phyloP scores from a whole-genome alignment of 2,113 vertebrate genomes.

The Martes martes region DNA sequence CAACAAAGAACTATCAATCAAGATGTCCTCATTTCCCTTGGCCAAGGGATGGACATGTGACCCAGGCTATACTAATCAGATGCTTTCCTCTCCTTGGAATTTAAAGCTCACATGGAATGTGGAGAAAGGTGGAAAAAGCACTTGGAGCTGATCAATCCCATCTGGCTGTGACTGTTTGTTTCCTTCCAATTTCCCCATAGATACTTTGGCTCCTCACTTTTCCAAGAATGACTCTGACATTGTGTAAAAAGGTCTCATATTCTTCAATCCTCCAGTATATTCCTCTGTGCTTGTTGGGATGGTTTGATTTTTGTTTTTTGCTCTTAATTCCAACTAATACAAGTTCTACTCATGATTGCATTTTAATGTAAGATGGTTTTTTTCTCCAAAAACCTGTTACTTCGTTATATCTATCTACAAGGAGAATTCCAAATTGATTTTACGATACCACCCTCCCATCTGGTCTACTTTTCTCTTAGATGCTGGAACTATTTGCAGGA shows the following conservation, averaged over 20 bases:
- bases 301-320: background rate
- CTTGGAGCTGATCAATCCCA: conserved; percentile 16
- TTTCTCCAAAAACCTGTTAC: background rate
- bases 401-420: background rate
- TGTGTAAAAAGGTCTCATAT: background rate
- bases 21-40: conserved; percentile 15
- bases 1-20: conserved; percentile 11
- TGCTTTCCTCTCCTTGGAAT: conserved; percentile 6
- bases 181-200: background rate
- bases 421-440: background rate
- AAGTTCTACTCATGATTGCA: background rate
- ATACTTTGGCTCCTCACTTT: background rate
- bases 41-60: background rate
- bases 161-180: background rate
- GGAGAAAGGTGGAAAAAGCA: conserved; percentile 17
- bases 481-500: background rate
- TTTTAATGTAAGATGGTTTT: background rate
- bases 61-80: background rate
- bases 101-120: background rate
- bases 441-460: background rate
- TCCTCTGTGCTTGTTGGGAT: background rate
- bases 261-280: background rate
- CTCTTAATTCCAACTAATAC: background rate
- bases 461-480: conserved; percentile 2
- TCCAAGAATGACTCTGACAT: background rate